These are phyloP conservation scores for Cerastis leucographa DNA, from an alignment of 2,888 invertebrate species.

Conservation along the genomic window DNA sequence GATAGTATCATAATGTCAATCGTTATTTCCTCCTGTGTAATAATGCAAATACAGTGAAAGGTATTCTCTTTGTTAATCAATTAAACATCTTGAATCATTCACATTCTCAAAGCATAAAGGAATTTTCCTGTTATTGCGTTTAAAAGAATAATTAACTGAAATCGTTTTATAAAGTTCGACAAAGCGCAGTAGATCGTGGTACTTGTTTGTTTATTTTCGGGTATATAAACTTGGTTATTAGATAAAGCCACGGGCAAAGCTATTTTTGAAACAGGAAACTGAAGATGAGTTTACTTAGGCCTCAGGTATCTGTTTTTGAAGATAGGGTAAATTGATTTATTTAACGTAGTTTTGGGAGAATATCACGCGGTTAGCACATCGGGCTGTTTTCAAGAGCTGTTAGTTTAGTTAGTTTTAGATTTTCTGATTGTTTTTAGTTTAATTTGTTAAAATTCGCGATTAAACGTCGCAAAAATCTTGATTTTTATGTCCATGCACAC, in stretches of 20 bases:
- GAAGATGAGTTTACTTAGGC: slow-evolving; percentile 1
- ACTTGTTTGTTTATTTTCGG: not conserved
- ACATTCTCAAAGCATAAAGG: not conserved
- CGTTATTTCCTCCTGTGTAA: not conserved
- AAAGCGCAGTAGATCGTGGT: not conserved
- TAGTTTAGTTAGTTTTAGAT: not conserved
- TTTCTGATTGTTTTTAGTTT: not conserved
- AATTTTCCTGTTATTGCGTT: not conserved
- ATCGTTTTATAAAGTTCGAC: not conserved
- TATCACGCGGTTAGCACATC: not conserved
- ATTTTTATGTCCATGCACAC: not conserved
- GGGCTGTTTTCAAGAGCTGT: not conserved
- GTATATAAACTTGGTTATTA: not conserved
- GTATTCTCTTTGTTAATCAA: slow-evolving; percentile 17
- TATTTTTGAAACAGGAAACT: not conserved
- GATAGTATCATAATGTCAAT: slow-evolving; percentile 49
- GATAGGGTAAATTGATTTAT: not conserved
- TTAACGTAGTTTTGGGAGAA: not conserved
- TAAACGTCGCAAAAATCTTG: not conserved
- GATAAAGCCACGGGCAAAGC: not conserved
- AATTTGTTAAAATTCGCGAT: not conserved
- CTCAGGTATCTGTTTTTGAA: not conserved
- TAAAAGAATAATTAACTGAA: not conserved
- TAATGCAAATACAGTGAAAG: slow-evolving; percentile 12
- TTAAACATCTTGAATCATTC: slow-evolving; percentile 8